Evolutionary conservation across 2,888 invertebrate species (phyloP).

Genomic region (Thelaira solivaga): DNA sequence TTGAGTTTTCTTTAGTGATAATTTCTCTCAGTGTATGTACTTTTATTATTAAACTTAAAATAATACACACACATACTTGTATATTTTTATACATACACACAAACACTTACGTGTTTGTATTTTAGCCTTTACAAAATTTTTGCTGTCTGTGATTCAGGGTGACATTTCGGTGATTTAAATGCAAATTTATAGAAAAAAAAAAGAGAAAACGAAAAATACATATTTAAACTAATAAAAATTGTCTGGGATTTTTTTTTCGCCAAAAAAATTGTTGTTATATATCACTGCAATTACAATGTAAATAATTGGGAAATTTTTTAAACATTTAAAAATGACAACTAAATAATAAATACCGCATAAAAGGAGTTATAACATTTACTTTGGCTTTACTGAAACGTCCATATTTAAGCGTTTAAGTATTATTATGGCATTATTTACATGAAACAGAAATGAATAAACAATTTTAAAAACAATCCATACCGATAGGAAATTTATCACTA

Average conservation of each 20-base stretch:
- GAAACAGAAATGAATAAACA: too few species aligned
- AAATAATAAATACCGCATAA: neutral
- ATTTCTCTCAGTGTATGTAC: constrained; percentile 17
- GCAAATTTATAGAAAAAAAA: constrained; percentile 61
- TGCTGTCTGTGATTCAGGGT: constrained; percentile 52
- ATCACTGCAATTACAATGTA: constrained; percentile 25
- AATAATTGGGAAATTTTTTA: constrained; percentile 38
- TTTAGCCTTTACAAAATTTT: neutral
- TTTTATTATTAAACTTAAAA: neutral
- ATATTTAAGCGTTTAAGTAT: too few species aligned
- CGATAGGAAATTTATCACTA: too few species aligned
- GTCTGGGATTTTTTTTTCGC: constrained; percentile 50
- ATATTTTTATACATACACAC: constrained; percentile 19
- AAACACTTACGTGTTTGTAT: too few species aligned
- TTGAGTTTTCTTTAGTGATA: too few species aligned
- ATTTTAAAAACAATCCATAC: too few species aligned
- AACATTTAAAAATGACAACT: constrained; percentile 10
- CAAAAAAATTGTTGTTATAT: constrained; percentile 4
- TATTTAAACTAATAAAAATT: constrained; percentile 62
- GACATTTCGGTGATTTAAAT: constrained; percentile 65
- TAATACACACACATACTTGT: too few species aligned
- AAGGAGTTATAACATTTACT: neutral
- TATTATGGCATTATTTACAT: too few species aligned
- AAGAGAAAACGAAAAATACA: too few species aligned
- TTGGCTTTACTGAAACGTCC: neutral